phyloP scores from a whole-genome alignment of 23 tunicate genomes.

The Trididemnum nubilum region DNA sequence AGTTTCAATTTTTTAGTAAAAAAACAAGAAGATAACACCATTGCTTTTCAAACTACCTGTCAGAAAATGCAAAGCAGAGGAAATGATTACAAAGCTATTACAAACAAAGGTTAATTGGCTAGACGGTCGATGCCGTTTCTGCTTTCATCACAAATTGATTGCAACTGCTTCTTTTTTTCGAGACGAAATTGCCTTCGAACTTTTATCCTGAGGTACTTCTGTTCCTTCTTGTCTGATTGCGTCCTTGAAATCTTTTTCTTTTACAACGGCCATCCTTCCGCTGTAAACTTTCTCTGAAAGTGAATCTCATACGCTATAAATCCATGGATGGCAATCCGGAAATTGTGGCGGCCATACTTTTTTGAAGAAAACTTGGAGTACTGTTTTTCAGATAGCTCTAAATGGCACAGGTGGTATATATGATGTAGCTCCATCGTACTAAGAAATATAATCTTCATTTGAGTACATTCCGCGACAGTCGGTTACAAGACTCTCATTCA shows the following conservation, averaged over 20 bases:
- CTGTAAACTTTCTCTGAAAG: constrained; percentile 28
- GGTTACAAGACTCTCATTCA: constrained; percentile 5
- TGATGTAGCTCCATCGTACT: constrained; percentile 31
- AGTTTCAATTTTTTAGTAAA: neutral
- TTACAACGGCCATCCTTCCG: constrained; percentile 27
- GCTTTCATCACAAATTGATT: constrained; percentile 4
- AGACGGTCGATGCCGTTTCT: neutral
- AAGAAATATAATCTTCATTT: constrained; percentile 21
- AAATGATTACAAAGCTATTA: constrained; percentile 5
- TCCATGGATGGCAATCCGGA: neutral
- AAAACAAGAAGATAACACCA: neutral
- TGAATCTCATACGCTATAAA: constrained; percentile 5
- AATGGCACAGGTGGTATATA: constrained; percentile 22
- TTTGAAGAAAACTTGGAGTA: constrained; percentile 3
- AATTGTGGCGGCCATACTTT: neutral
- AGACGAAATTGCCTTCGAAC: constrained; percentile 11
- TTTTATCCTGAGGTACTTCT: constrained; percentile 3
- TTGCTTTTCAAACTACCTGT: too few species aligned
- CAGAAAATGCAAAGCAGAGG: neutral
- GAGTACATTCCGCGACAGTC: constrained; percentile 20
- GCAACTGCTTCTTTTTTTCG: constrained; percentile 18
- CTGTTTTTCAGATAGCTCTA: constrained; percentile 25
- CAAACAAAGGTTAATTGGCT: neutral
- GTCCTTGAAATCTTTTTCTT: constrained; percentile 1
- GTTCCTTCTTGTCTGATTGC: constrained; percentile 19